Evolutionary conservation across 2,113 vertebrate species (phyloP).

Genomic region (Butorides virescens): DNA sequence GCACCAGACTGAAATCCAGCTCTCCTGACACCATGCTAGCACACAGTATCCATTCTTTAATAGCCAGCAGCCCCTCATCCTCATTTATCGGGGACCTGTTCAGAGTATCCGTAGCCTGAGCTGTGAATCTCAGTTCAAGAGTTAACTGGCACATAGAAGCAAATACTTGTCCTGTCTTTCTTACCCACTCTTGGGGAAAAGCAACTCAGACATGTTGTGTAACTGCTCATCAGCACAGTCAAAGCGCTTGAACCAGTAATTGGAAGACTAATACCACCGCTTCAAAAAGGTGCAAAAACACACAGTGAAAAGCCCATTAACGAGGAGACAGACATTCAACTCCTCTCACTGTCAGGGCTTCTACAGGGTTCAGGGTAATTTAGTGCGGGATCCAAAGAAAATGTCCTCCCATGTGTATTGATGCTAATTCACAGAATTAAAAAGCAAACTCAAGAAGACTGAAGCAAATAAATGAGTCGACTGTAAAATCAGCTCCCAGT

Average conservation of each 20-base stretch:
- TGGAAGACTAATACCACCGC: constrained; percentile 2
- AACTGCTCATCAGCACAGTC: not conserved
- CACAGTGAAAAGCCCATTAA: constrained; percentile 11
- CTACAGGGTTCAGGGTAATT: not conserved
- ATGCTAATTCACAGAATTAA: constrained; percentile 38
- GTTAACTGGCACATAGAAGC: not conserved
- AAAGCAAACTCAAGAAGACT: not conserved
- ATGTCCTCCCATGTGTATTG: not conserved
- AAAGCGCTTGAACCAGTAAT: not conserved
- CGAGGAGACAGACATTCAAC: constrained; percentile 5
- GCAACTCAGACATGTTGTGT: constrained; percentile 3
- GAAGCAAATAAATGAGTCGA: not conserved
- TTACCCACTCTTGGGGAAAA: not conserved
- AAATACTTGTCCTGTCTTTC: not conserved
- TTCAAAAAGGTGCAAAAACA: constrained; percentile 34
- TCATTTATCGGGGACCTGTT: not conserved
- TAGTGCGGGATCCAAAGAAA: not conserved
- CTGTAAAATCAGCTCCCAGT: not conserved
- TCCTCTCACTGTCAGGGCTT: constrained; percentile 2
- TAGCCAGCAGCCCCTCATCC: not conserved
- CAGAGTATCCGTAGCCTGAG: not conserved
- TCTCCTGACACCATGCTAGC: not conserved
- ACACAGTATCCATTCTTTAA: not conserved
- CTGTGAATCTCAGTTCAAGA: not conserved
- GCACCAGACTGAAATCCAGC: not conserved